These are phyloP conservation scores for Drosophila nebulosa DNA, from an alignment of 1,140 invertebrate genomes.

Conservation along the genomic window DNA sequence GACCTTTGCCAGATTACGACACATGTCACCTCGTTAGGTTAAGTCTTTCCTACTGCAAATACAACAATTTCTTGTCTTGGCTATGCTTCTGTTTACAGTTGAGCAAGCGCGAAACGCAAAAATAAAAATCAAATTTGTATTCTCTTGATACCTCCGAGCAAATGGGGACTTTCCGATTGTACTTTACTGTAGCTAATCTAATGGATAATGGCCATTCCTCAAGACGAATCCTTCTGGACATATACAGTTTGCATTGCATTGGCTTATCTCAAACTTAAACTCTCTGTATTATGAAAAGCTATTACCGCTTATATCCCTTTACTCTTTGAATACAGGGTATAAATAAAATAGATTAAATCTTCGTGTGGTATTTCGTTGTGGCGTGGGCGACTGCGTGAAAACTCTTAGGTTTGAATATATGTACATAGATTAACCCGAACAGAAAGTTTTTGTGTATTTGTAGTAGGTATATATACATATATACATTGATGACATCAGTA, in stretches of 20 bases:
- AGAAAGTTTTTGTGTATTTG: constrained; percentile 18
- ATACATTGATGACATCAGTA: not conserved
- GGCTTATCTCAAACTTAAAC: no score
- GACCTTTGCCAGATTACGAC: constrained; percentile 19
- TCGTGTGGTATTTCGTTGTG: not conserved
- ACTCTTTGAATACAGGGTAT: no score
- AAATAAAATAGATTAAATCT: not conserved
- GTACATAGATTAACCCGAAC: not conserved
- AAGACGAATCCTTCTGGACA: no score
- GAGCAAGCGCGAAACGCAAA: constrained; percentile 16
- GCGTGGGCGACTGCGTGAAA: not conserved
- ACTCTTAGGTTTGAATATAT: constrained; percentile 22
- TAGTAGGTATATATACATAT: not conserved
- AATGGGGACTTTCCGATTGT: not conserved
- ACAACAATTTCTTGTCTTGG: not conserved
- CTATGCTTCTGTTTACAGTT: constrained; percentile 41
- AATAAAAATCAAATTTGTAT: constrained; percentile 24
- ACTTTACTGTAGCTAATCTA: not conserved
- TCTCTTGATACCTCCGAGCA: not conserved
- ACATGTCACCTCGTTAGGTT: constrained; percentile 38
- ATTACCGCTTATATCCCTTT: no score
- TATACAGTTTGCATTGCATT: no score
- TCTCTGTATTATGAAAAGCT: no score
- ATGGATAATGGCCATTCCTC: no score
- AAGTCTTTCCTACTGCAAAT: not conserved